These are phyloP conservation scores for Ernsta delagoae DNA, from an alignment of 2,888 invertebrate species.

Conservation along the genomic window DNA sequence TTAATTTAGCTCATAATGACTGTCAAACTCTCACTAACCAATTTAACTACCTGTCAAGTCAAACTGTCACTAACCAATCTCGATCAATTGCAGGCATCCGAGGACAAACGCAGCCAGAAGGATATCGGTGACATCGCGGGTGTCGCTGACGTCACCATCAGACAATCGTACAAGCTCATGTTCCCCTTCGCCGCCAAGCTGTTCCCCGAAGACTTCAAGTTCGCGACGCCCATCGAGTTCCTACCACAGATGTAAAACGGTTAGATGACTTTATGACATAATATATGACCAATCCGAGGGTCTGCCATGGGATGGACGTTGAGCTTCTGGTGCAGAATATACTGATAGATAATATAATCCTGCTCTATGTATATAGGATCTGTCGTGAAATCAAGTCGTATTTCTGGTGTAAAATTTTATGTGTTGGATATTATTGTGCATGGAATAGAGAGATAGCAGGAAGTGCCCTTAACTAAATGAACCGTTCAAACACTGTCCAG, in stretches of 20 bases:
- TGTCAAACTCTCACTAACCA: too few relatives aligned
- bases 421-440: too few relatives aligned
- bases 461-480: too few relatives aligned
- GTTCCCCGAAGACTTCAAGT: constrained; percentile 98
- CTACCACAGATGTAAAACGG: constrained; percentile 91
- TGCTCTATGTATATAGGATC: too few relatives aligned
- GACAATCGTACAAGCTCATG: constrained; percentile 99
- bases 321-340: too few relatives aligned
- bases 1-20: too few relatives aligned
- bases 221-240: constrained; percentile 96
- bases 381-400: too few relatives aligned
- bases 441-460: too few relatives aligned
- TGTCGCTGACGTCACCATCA: constrained; percentile 98
- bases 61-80: not conserved
- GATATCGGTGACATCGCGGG: constrained; percentile 99
- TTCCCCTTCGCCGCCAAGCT: constrained; percentile 96
- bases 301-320: not conserved
- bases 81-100: constrained; percentile 89
- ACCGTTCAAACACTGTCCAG: too few relatives aligned
- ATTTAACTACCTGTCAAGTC: too few relatives aligned
- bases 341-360: too few relatives aligned
- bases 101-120: constrained; percentile 96
- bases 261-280: not conserved
- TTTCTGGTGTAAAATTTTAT: too few relatives aligned
- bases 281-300: not conserved